phyloP scores from a whole-genome alignment of 2,888 invertebrate species.

The Amblyjoppa fuscipennis region DNA sequence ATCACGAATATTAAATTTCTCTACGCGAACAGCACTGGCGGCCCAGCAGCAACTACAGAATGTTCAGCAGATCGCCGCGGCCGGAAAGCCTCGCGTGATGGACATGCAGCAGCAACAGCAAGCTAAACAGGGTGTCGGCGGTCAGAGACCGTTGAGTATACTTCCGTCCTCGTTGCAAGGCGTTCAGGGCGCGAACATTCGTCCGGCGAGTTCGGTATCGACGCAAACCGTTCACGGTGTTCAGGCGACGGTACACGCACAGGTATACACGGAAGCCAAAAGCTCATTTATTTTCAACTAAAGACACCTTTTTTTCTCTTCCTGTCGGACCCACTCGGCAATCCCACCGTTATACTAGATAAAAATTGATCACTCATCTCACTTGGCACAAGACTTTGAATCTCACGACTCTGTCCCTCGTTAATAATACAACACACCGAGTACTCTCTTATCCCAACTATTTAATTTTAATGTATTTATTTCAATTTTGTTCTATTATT shows the following conservation, averaged over 20 bases:
- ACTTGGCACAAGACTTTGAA: constrained; percentile 20
- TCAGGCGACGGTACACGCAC: constrained; percentile 83
- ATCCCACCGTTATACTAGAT: background rate
- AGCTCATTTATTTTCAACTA: constrained; percentile 15
- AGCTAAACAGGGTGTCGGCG: constrained; percentile 78
- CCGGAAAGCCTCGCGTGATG: constrained; percentile 82
- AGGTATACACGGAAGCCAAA: constrained; percentile 73
- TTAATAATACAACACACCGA: constrained; percentile 28
- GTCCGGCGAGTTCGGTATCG: constrained; percentile 93
- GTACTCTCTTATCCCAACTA: constrained; percentile 5
- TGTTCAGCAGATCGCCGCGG: constrained; percentile 83
- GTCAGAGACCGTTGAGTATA: constrained; percentile 86
- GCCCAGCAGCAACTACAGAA: constrained; percentile 85
- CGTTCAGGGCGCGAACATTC: constrained; percentile 87
- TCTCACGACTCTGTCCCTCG: constrained; percentile 31
- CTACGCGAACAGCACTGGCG: constrained; percentile 79
- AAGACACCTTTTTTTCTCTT: background rate
- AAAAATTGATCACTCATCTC: background rate
- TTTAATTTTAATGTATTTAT: constrained; percentile 13
- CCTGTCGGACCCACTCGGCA: background rate
- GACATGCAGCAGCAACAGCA: constrained; percentile 83
- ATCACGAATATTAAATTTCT: background rate
- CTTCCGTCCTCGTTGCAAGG: constrained; percentile 87
- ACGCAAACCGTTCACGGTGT: constrained; percentile 90
- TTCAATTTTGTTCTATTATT: constrained; percentile 37